Evolutionary conservation across 2,113 vertebrate genomes (phyloP).

Genomic region (Muscicapa adusta): DNA sequence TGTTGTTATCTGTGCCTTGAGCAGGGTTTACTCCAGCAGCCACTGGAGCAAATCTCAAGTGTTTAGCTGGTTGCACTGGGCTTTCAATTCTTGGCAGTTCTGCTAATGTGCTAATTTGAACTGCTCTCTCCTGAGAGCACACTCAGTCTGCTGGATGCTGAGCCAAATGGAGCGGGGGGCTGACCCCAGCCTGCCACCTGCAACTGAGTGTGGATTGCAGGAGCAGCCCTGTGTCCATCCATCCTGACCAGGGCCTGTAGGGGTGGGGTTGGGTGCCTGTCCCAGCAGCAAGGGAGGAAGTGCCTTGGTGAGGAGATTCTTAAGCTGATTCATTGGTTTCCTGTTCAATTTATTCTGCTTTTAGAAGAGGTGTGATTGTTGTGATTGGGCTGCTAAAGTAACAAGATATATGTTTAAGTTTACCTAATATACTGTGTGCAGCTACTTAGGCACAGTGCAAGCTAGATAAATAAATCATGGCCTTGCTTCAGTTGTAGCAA

Average conservation of each 20-base stretch:
- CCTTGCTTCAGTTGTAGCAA: not conserved
- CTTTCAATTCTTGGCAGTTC: slow-evolving; percentile 42
- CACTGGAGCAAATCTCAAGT: slow-evolving; percentile 18
- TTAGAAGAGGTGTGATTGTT: not conserved
- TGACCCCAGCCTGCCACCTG: not conserved
- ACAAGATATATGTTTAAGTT: not conserved
- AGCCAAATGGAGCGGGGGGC: not conserved
- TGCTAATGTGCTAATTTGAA: slow-evolving; percentile 41
- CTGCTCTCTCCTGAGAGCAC: not conserved
- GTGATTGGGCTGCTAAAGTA: not conserved
- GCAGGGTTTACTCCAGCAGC: not conserved
- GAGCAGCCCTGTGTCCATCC: not conserved
- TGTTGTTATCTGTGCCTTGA: not conserved
- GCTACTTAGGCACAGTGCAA: not conserved
- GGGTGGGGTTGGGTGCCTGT: not conserved
- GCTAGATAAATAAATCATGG: not conserved
- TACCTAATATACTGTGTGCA: not conserved
- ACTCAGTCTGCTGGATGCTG: not conserved
- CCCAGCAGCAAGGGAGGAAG: not conserved
- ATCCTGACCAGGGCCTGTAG: not conserved
- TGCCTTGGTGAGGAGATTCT: not conserved
- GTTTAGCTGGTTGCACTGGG: not conserved
- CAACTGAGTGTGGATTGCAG: not conserved
- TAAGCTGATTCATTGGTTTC: not conserved
- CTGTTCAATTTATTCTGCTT: not conserved